Percentiles rank a stretch among this genome's conserved stretches.
Evolutionary conservation across 2,797 vertebrate species (phyloP).

Genomic region (Phrynocephalus vlangalii): DNA sequence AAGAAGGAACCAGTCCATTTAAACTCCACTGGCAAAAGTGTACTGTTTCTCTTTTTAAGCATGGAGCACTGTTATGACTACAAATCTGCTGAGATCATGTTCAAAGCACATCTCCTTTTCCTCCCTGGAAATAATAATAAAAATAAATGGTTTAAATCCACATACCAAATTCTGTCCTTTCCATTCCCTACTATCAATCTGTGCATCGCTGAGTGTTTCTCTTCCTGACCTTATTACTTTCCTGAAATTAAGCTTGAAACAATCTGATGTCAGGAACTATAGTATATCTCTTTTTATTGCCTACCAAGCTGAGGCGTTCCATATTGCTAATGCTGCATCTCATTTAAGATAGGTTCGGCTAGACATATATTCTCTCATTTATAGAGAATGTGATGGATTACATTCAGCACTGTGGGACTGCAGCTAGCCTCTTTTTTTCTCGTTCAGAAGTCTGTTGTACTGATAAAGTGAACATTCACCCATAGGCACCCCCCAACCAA

Average conservation of each 20-base stretch:
- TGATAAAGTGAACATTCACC: slow-evolving; percentile 78
- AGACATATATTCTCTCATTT: slow-evolving; percentile 82
- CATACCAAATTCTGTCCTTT: slow-evolving; percentile 56
- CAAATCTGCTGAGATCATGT: slow-evolving; percentile 69
- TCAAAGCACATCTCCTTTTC: slow-evolving; percentile 62
- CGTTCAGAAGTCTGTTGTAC: slow-evolving; percentile 61
- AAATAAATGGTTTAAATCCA: slow-evolving; percentile 65
- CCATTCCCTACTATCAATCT: slow-evolving; percentile 78
- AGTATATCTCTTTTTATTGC: slow-evolving; percentile 85
- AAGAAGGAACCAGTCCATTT: slow-evolving; percentile 46
- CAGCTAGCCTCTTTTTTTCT: slow-evolving; percentile 59
- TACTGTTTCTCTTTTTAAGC: slow-evolving; percentile 62
- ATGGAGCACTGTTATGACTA: slow-evolving; percentile 43
- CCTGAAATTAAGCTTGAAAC: slow-evolving; percentile 86
- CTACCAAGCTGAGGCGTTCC: slow-evolving; percentile 77
- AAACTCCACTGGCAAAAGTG: slow-evolving; percentile 59
- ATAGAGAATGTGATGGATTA: slow-evolving; percentile 82
- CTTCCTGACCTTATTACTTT: slow-evolving; percentile 84
- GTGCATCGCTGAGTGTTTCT: slow-evolving; percentile 77
- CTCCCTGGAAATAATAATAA: slow-evolving; percentile 60
- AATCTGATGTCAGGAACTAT: slow-evolving; percentile 81
- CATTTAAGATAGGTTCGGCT: slow-evolving; percentile 81
- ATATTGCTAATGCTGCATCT: slow-evolving; percentile 81
- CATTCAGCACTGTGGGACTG: slow-evolving; percentile 71
- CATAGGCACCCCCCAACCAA: slow-evolving; percentile 68